Evolutionary conservation across 2,113 vertebrate genomes (phyloP), one percentile per base, ranked within the genome.

Genomic region (Pheucticus melanocephalus): DNA sequence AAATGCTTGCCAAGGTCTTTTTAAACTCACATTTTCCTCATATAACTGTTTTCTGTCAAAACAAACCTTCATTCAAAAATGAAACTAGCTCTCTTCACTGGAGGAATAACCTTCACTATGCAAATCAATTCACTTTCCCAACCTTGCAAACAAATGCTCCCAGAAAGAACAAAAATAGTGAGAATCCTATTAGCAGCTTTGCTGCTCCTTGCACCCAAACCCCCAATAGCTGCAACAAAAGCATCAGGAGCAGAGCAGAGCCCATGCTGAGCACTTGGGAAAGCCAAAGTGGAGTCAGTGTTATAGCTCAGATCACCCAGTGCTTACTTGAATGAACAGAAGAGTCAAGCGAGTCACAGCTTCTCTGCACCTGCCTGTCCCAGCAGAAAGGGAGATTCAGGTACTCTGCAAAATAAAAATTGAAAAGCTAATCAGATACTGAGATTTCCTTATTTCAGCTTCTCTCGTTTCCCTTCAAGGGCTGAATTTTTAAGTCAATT

Each of bases 41-140:
- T 59, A 13, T 25, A 88, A 88, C 76, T 54, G 48, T 59, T 89
- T 94, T 92, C 81, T 90, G 82, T 82, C 85, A 95, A 92, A 95
- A 93, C 92, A 94, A 96, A 51, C 45, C 69, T 76, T 75, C 23
- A 5, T 92, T 95, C 81, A 93, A 84, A 90, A 69, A 8, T 37
- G 56, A 82, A 89, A 56, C 70, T 24, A 84, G 9, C 69, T 92
- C 78, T 79, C 65, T 65, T 76, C 50, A 54, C 79, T 28, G 50
- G 19, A 92, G 76, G 93, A 93, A 92, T 89, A 94, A 90, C 69
- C 57, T 93, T 92, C 86, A 53, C 33, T 42, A 87, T 61, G 69
- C 76, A 79, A 92, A 95, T 91, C 81, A 69, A 84, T 64, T 92
- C 73, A 81, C 53, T 92, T 91, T 51, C 61, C 44, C 73, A 91